Percentiles rank a stretch among this genome's conserved stretches.
Conservation (phyloP, 2,113 vertebrate genomes). For the Mesoclemmys tuberculata region DNA sequence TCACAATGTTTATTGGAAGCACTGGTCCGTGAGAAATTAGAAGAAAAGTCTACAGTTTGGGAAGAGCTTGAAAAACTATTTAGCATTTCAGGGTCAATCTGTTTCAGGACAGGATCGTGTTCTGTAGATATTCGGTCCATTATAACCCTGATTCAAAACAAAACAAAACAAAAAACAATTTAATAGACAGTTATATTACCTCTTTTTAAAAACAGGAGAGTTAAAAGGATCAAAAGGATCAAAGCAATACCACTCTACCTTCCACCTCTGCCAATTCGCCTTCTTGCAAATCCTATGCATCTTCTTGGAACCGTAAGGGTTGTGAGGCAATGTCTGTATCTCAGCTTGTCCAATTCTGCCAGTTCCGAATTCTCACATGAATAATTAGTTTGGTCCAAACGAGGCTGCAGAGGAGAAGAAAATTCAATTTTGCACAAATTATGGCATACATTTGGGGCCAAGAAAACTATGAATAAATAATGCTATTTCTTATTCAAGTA, state of each 20-base stretch:
- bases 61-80: conserved; percentile 82
- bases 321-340: conserved; percentile 89
- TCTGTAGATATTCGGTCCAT: conserved; percentile 90
- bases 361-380: conserved; percentile 77
- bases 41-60: conserved; percentile 82
- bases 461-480: background rate
- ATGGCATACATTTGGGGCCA: fast-evolving
- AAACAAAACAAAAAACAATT: background rate
- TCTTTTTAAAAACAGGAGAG: background rate
- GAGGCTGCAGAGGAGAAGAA: conserved; percentile 78
- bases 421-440: background rate
- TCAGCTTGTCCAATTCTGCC: conserved; percentile 81
- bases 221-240: background rate
- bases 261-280: conserved; percentile 91
- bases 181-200: background rate
- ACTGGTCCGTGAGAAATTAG: conserved; percentile 85
- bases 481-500: background rate
- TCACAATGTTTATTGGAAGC: conserved; percentile 88
- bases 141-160: conserved; percentile 79
- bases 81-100: conserved; percentile 88
- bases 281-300: conserved; percentile 88
- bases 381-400: conserved; percentile 82
- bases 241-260: conserved; percentile 76
- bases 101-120: conserved; percentile 84
- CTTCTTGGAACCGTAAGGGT: conserved; percentile 87